Evolutionary conservation across 2,888 invertebrate genomes (phyloP).

Genomic region (Ctena decussata): DNA sequence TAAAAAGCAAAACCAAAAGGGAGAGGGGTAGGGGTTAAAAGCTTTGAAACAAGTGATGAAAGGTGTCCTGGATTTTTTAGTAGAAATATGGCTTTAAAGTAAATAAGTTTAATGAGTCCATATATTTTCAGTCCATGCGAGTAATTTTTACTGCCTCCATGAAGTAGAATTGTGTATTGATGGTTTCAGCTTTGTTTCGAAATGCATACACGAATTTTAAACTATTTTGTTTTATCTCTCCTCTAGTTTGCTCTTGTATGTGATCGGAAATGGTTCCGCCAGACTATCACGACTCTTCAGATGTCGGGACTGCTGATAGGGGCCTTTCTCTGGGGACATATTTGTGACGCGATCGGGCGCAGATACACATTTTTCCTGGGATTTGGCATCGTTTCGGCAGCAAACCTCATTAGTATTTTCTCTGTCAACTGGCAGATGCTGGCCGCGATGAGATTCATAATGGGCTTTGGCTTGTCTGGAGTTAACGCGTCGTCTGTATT

Average conservation of each 20-base stretch:
- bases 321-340: constrained; percentile 21
- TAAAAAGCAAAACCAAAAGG: too few species aligned
- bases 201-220: too few species aligned
- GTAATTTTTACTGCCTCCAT: too few species aligned
- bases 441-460: constrained; percentile 34
- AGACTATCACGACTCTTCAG: constrained; percentile 29
- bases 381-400: not conserved
- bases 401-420: constrained; percentile 4
- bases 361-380: constrained; percentile 26
- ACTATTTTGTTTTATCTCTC: too few species aligned
- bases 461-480: constrained; percentile 15
- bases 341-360: constrained; percentile 40
- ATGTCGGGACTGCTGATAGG: constrained; percentile 40
- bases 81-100: too few species aligned
- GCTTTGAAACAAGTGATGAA: too few species aligned
- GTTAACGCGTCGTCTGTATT: not conserved
- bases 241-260: constrained; percentile 46
- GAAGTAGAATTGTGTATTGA: too few species aligned
- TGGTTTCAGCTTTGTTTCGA: too few species aligned
- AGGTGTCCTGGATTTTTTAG: too few species aligned
- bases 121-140: too few species aligned
- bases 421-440: constrained; percentile 40
- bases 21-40: too few species aligned
- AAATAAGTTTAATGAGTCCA: too few species aligned
- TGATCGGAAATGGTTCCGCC: constrained; percentile 23